phyloP scores from a whole-genome alignment of 1,140 invertebrate species.

The Drosophila funebris region DNA sequence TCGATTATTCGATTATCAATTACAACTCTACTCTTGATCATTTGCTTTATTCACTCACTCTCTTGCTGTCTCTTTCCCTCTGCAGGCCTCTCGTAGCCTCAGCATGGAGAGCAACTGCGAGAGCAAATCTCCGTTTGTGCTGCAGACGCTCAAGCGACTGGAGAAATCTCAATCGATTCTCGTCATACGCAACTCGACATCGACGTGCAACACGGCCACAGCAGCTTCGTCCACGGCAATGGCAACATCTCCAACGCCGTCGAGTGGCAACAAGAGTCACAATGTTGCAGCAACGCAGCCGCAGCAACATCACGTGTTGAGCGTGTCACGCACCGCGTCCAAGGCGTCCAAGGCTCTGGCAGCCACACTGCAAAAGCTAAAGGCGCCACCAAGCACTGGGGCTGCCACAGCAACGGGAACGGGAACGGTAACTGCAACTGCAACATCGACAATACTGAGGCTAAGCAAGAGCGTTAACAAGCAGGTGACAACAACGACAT shows the following conservation, averaged over 20 bases:
- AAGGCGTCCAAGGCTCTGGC: slow-evolving; percentile 62
- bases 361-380: slow-evolving; percentile 63
- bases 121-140: slow-evolving; percentile 78
- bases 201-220: too few relatives aligned
- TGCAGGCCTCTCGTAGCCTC: slow-evolving; percentile 71
- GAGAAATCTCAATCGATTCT: slow-evolving; percentile 83
- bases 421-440: slow-evolving; percentile 31
- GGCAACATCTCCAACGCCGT: slow-evolving; percentile 17
- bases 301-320: slow-evolving; percentile 53
- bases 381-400: slow-evolving; percentile 31
- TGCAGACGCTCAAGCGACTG: slow-evolving; percentile 81
- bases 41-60: neutral
- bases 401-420: neutral
- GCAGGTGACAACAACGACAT: slow-evolving; percentile 51
- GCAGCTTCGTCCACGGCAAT: too few relatives aligned
- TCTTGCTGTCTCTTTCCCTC: neutral
- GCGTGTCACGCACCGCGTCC: slow-evolving; percentile 60
- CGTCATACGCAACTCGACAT: slow-evolving; percentile 77
- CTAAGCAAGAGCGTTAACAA: slow-evolving; percentile 66
- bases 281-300: slow-evolving; percentile 13
- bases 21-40: too few relatives aligned
- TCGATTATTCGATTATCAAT: too few relatives aligned
- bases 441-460: slow-evolving; percentile 56
- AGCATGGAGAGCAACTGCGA: slow-evolving; percentile 68
- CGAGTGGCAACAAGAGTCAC: slow-evolving; percentile 1